Base-by-base conservation (phyloP, 1,140 invertebrate genomes). In the Drosophila equinoxialis region DNA sequence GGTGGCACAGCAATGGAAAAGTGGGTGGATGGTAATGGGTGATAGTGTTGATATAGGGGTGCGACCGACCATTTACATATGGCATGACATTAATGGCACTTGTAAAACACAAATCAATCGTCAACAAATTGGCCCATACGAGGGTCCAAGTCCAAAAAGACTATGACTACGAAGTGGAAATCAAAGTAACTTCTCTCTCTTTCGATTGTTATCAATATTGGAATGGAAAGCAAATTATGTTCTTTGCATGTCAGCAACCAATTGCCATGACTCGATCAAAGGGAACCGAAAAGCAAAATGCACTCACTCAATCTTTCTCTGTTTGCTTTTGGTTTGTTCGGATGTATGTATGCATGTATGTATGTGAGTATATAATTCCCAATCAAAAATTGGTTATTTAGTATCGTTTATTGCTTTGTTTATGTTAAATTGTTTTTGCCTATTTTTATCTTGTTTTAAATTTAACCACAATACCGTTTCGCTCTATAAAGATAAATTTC, bases 161-260 rank as follows among this genome's bases (percentile, higher is more conserved):
- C 30, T 1, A 2, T 8, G 71, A 79, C 23, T 26, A 4, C 65
- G 65, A 69, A 20, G 74, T 23, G 45, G 45, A 51, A 51, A 51
- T 51, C 45, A 51, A 51, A 51, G 45, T 51, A 51, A 23, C 45
- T 51, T 20, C 37, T 55, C 23, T 30, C 8, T 30, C 35, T 35
- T 35, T 37, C 33, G 72, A 82, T 90, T 80, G 86, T 86, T 90
- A 90, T 90, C 86, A 82, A 86, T 86, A 57, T 69, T 67, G 68
- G 42, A 61, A 35, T 37, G 42, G 66, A 60, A 67, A 77, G 60
- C 63, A 86, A 90, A 87, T 90, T 90, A 90, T 90, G 86, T 90
- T 87, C 86, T 90, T 90, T 90, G 85, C 85, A 90, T 90, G 86
- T 90, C 85, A 82, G 87, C 76, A 90, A 79, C 67, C 81, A 90